Conservation (phyloP, 2,113 vertebrate genomes). For the Nothobranchius furzeri region DNA sequence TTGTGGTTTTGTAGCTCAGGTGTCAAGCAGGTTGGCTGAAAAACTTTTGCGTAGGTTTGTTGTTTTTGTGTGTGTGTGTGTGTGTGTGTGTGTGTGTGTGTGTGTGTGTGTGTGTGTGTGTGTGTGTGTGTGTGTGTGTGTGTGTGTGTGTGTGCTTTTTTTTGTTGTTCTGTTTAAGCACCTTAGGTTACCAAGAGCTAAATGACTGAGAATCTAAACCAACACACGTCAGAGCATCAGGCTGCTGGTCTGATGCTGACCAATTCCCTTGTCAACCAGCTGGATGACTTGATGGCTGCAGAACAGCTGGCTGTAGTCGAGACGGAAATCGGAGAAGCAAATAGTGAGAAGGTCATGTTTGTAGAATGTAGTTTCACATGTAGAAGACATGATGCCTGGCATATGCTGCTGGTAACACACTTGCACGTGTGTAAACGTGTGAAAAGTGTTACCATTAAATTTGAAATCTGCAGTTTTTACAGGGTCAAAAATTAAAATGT, state of each 20-base stretch:
- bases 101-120: no score
- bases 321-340: constrained; percentile 23
- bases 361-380: constrained; percentile 46
- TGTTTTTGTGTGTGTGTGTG: no score
- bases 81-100: no score
- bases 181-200: no score
- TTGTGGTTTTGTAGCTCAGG: neutral
- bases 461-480: no score
- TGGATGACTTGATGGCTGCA: neutral
- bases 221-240: neutral
- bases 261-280: no score
- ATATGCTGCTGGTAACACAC: constrained; percentile 36
- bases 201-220: neutral
- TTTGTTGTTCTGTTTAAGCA: neutral
- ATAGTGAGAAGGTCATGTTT: constrained; percentile 3
- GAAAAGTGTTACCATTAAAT: no score
- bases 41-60: neutral
- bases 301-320: constrained; percentile 28
- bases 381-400: constrained; percentile 18
- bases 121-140: no score
- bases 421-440: no score
- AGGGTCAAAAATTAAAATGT: no score
- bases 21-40: neutral
- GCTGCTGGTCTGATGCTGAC: neutral
- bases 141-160: no score